These are phyloP conservation scores for Theristus sp. DNA, from an alignment of 2,888 invertebrate species.

Conservation along the genomic window DNA sequence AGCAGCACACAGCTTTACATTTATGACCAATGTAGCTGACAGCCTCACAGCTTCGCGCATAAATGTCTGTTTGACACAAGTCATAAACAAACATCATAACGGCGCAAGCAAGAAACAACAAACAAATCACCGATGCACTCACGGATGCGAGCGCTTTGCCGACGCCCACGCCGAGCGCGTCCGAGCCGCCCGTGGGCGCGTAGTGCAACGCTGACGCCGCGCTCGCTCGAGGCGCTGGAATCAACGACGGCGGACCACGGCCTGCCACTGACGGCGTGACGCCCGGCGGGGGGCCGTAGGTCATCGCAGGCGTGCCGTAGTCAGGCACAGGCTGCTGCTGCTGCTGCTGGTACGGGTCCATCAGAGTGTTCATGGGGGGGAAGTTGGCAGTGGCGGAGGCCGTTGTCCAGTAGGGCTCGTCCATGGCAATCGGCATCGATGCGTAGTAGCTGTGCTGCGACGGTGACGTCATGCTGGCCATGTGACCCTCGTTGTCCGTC, in stretches of 20 bases:
- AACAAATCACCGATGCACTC: neutral
- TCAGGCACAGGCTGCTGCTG: neutral
- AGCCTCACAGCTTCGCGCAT: too few relatives aligned
- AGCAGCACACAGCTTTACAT: too few relatives aligned
- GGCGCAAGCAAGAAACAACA: neutral
- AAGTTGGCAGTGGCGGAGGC: neutral
- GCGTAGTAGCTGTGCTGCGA: too few relatives aligned
- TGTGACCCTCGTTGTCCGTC: neutral
- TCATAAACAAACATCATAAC: neutral
- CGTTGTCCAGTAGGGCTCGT: neutral
- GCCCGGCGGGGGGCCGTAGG: neutral
- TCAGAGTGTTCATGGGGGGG: neutral
- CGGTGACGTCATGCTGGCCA: too few relatives aligned
- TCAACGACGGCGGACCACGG: neutral
- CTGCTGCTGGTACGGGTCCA: neutral
- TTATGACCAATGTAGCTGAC: too few relatives aligned
- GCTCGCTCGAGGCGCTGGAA: neutral
- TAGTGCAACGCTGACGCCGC: neutral
- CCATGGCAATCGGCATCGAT: too few relatives aligned
- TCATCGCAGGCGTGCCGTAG: neutral
- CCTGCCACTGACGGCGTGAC: neutral
- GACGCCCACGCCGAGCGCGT: neutral
- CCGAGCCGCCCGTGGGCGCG: neutral
- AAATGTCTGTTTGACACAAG: too few relatives aligned
- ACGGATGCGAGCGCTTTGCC: conserved; percentile 3